Base-by-base conservation (phyloP, 2,888 invertebrate genomes). In the Diloba caeruleocephala region DNA sequence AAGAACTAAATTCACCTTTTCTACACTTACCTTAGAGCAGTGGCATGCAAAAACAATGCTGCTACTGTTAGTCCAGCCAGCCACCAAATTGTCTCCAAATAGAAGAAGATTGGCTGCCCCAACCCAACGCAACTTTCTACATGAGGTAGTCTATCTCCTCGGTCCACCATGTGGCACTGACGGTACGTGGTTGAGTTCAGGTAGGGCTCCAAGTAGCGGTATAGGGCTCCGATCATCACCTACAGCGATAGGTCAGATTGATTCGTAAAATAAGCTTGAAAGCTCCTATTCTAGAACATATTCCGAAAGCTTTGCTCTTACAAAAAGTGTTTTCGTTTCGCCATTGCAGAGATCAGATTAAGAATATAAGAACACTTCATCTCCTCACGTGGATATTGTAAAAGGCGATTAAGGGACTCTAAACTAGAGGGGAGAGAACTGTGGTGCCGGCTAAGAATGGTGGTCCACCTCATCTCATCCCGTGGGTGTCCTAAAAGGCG, bases 81-180 rank as follows among this genome's bases (percentile, higher is more conserved):
- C 17, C 94, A 80, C 96, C 98, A 98, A 0, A 97, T 96, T 2
- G 95, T 94, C 73, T 96, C 96, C 44, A 98, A 88, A 80, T 98
- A 98, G 88, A 98, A 98, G 81, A 96, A 95, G 51, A 96, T 94
- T 0, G 97, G 97, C 66, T 97, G 96, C 0, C 96, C 96, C 0
- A 96, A 80, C 0, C 97, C 97, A 72, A 96, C 96, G 82, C 98
- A 98, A 76, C 96, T 97, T 60, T 95, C 92, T 0, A 97, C 95
- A 0, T 95, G 94, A 0, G 94, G 76, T 19, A 96, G 83, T 6
- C 91, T 94, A 5, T 93, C 90, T 1, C 96, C 96, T 56, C 97
- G 88, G 74, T 96, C 95, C 28, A 92, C 85, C 29, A 78, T 68
- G 82, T 93, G 92, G 53, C 94, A 94, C 44, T 90, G 78, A 38